Evolutionary conservation across 2,113 vertebrate species (phyloP).

Genomic region (Salvator merianae): DNA sequence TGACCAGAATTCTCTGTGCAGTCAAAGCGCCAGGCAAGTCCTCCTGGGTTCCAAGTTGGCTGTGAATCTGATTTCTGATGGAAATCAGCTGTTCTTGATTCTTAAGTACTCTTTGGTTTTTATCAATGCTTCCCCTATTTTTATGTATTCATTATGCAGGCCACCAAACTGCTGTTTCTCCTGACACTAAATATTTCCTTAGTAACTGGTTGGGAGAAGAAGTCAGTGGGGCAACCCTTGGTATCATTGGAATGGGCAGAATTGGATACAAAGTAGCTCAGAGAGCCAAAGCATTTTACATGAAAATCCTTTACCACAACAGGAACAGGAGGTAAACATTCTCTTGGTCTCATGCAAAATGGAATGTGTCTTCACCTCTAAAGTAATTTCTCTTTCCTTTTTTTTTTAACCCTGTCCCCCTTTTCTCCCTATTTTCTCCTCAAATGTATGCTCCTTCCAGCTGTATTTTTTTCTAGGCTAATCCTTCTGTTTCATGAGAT

Average conservation of each 20-base stretch:
- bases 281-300: constrained; percentile 66
- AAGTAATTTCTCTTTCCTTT: neutral
- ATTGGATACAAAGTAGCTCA: constrained; percentile 65
- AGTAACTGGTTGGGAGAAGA: constrained; percentile 52
- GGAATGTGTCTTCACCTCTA: neutral
- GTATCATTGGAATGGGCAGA: constrained; percentile 68
- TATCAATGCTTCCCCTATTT: neutral
- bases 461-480: neutral
- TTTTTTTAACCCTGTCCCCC: too few species aligned
- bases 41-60: too few species aligned
- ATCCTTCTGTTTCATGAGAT: neutral
- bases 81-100: too few species aligned
- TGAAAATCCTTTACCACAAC: constrained; percentile 73
- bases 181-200: constrained; percentile 14
- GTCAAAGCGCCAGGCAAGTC: too few species aligned
- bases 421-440: neutral
- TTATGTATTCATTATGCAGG: constrained; percentile 44
- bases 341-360: neutral
- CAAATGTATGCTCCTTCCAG: neutral
- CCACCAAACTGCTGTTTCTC: constrained; percentile 46
- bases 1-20: too few species aligned
- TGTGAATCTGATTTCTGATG: too few species aligned
- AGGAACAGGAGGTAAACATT: constrained; percentile 61
- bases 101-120: neutral
- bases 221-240: constrained; percentile 65